phyloP scores from a whole-genome alignment of 2,113 vertebrate genomes.

The Hyla sarda region DNA sequence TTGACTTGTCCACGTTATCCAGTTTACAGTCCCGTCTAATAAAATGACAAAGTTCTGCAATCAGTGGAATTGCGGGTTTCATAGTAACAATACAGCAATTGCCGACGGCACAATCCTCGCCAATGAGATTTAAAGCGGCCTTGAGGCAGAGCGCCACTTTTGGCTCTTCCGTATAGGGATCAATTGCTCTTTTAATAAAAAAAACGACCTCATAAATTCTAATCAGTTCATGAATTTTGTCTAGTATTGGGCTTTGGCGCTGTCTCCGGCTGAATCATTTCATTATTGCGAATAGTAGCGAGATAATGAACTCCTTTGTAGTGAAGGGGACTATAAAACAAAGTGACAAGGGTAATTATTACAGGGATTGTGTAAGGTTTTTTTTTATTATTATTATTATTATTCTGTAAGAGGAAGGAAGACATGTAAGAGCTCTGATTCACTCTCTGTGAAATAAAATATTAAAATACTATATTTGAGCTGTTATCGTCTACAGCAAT shows the following conservation, averaged over 20 bases:
- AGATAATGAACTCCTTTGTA: slow-evolving; percentile 47
- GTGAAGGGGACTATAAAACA: slow-evolving; percentile 6
- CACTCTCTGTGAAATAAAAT: neutral
- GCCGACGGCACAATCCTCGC: neutral
- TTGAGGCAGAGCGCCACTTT: neutral
- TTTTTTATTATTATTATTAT: neutral
- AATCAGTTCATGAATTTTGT: slow-evolving; percentile 6
- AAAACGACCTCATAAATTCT: neutral
- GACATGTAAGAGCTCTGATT: neutral
- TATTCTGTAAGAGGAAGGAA: neutral
- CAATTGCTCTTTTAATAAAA: slow-evolving; percentile 1
- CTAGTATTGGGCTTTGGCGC: neutral
- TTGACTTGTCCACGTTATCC: no score
- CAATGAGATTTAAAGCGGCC: neutral
- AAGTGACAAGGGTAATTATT: slow-evolving; percentile 37
- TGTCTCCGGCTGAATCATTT: neutral
- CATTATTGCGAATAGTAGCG: neutral
- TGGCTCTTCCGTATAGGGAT: neutral
- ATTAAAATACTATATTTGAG: neutral
- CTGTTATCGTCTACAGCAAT: neutral
- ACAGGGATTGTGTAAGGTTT: neutral
- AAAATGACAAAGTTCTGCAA: neutral
- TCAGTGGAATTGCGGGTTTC: no score
- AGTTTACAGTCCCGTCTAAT: no score
- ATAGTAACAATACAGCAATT: neutral